Evolutionary conservation across 2,888 invertebrate species (phyloP), one percentile per base, ranked within the genome.

Genomic region (Drosophila multiciliata): DNA sequence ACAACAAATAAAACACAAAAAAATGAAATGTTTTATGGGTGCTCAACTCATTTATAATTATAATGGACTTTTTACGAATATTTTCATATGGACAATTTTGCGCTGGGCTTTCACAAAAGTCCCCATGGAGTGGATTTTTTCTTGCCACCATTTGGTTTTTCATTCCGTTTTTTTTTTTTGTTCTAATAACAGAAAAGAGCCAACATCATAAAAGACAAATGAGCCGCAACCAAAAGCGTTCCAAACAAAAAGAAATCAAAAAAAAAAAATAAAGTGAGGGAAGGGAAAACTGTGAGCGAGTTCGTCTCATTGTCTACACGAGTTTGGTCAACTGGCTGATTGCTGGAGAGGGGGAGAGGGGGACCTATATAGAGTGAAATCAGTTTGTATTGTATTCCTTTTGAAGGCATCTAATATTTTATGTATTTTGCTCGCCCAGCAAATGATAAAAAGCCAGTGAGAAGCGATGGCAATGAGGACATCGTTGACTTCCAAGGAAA

Each of bases 41-140:
- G 81, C 83, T 87, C 85, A 87, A 89, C 90, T 90, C 89, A 89
- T 89, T 89, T 87, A 89, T 90, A 90, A 90, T 89, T 89, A 87
- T 89, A 89, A 90, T 89, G 87, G 86, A 87, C 84, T 87, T 85
- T 89, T 81, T 83, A 75, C 73, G 74, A 86, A 86, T 76, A 77
- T 57, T 79, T 73, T 66, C 53, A 54, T 55, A 64, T 70, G 48
- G 50, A 50, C 35, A 48, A 55, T 62, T 74, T 70, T 57, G 40
- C 54, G 40, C 45, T 58, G n/a, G 9, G 36, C 52, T 69, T 65
- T 52, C 38, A 64, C 49, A 77, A 57, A 57, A 62, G 66, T 40
- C 20, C 26, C 40, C 55, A 26, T 45, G 55, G 17, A 48, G 23
- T 3, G 48, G 17, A 15, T 17, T 26, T 53, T 42, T 60, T 64